phyloP scores from a whole-genome alignment of 2,888 invertebrate species.

The Sesia apiformis region DNA sequence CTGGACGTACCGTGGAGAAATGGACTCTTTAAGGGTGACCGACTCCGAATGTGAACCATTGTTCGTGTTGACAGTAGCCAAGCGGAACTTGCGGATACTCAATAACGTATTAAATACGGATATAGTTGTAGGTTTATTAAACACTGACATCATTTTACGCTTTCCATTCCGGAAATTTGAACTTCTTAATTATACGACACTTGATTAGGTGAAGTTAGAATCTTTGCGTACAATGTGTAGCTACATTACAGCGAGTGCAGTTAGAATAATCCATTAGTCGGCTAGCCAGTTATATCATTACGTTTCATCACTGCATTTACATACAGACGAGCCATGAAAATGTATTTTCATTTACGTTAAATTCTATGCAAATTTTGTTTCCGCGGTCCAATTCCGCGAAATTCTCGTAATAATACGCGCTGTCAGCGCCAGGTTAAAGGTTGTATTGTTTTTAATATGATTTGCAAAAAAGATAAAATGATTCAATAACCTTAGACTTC shows the following conservation, averaged over 20 bases:
- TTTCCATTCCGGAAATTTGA: too few relatives aligned
- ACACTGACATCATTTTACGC: too few relatives aligned
- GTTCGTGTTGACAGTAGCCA: slow-evolving; percentile 22
- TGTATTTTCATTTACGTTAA: slow-evolving; percentile 42
- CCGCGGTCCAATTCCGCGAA: slow-evolving; percentile 13
- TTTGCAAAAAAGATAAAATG: too few relatives aligned
- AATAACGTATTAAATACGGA: slow-evolving; percentile 10
- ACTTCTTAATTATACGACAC: too few relatives aligned
- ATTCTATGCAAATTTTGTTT: slow-evolving; percentile 37
- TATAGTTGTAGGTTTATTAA: background rate
- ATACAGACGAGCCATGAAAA: slow-evolving; percentile 43
- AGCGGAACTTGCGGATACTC: slow-evolving; percentile 23
- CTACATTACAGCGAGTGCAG: slow-evolving; percentile 10
- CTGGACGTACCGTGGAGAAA: slow-evolving; percentile 26
- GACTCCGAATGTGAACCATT: slow-evolving; percentile 29
- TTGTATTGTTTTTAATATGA: background rate
- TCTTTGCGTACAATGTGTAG: too few relatives aligned
- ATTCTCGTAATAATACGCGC: slow-evolving; percentile 1
- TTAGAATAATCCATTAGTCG: slow-evolving; percentile 44
- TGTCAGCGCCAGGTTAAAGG: background rate
- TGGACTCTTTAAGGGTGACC: slow-evolving; percentile 29
- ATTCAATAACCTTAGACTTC: too few relatives aligned
- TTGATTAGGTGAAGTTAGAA: too few relatives aligned
- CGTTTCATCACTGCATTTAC: slow-evolving; percentile 46
- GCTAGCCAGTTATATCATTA: slow-evolving; percentile 44